Evolutionary conservation across 1,140 invertebrate genomes (phyloP), one percentile per base, ranked within the genome.

Genomic region (Leptestheria dahalacensis): DNA sequence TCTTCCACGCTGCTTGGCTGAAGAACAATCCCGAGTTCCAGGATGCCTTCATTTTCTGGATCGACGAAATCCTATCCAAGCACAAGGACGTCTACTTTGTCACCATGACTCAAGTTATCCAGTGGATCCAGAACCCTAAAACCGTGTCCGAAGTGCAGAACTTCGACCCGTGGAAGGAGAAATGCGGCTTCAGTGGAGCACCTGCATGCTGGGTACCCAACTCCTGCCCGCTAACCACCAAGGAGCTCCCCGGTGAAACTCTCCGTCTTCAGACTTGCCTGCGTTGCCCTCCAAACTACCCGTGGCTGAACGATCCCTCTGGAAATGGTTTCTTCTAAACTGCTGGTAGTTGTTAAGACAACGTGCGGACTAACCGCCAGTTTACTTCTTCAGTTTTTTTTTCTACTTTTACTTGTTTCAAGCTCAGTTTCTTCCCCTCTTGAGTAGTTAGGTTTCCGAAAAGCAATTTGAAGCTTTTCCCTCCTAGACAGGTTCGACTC

Each of bases 71-170:
- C 50, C 73, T 93, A 26, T 75, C 81, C 61, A 85, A 83, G 59
- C 83, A 91, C 74, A 88, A 90, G 61, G 92, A 97, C 69, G 91
- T 94, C 4, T 96, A 93, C 74, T 95, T 97, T 68, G 89, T 94
- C 1, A 96, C 91, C n/a, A 94, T 93, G 86, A 94, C 90, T 1
- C 90, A 92, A 73, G 91, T 94, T 1, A 91, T 96, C 65, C 90
- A 95, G 69, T 96, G 92, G 91, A 92, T 96, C 70, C 90, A 93
- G 69, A 92, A 91, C 68, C 91, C 91, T 10, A 78, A 85, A 47
- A 89, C 88, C 2, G 70, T 89, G 60, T 77, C 80, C 26, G 86
- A 92, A 68, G 81, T 86, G 9, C 90, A 91, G 75, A 91, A 83
- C 74, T 94, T 93, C 73, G 89, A 92, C 67, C 85, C 90, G 18